Evolutionary conservation across 2,888 invertebrate species (phyloP).

Genomic region (Drosophila mimica): DNA sequence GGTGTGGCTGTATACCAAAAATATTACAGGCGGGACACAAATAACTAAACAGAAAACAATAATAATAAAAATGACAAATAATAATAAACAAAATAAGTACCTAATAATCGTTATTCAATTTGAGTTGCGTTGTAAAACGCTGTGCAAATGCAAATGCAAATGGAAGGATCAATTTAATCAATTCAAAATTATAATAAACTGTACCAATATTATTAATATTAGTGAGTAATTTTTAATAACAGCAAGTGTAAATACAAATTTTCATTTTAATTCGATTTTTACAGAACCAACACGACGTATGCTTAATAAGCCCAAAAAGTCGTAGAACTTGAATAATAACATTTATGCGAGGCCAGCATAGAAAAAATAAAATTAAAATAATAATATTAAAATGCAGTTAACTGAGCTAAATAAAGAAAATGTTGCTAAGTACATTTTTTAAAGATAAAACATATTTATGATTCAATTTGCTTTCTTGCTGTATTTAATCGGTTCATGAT

Average conservation of each 20-base stretch:
- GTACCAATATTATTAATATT: neutral
- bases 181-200: neutral
- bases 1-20: conserved; percentile 64
- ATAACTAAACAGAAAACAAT: conserved; percentile 33
- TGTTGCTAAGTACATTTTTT: rapidly evolving
- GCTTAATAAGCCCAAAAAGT: conserved; percentile 14
- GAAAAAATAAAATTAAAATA: neutral
- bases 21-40: conserved; percentile 57
- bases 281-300: conserved; percentile 28
- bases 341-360: neutral
- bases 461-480: neutral
- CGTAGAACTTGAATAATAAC: neutral
- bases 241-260: too few species aligned
- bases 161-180: neutral
- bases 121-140: conserved; percentile 39
- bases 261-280: too few species aligned
- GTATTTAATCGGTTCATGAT: conserved; percentile 32
- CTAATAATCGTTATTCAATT: conserved; percentile 44
- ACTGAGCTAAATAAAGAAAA: neutral
- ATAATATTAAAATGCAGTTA: neutral
- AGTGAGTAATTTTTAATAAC: too few species aligned
- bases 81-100: conserved; percentile 7
- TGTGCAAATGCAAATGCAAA: neutral
- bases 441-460: neutral
- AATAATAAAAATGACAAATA: conserved; percentile 56